Base-by-base conservation (phyloP, 2,888 invertebrate species). In the Dioctria linearis region DNA sequence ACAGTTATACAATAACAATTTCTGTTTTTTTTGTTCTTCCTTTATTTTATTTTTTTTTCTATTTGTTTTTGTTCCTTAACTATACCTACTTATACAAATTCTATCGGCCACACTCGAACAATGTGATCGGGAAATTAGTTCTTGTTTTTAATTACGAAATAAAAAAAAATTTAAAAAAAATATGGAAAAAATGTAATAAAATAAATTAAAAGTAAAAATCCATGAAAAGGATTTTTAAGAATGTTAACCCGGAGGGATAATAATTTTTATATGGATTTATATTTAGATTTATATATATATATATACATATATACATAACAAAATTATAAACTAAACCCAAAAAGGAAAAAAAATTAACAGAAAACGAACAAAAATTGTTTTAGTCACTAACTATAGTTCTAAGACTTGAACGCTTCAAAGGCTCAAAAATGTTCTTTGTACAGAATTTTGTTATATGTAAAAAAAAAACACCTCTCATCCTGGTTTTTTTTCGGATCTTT, bases 201-300 rank as follows among this genome's bases (percentile, higher is more conserved):
- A 43, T 51, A 42, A 43, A 75, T 25, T 25, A 51, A 67, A 80
- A 78, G 43, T 25, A 25, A 69, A 78, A 66, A 57, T 78, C 78
- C 66, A 8, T 43, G 59, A 4, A 39, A 25, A 42, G 61, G 76
- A 78, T 63, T 66, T 80, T 78, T 69, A 80, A 80, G 80, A 82
- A 80, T 80, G 82, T 83, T 83, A 82, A 82, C 81, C 82, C 80
- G 66, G 61, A 81, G 83, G 83, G 82, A 83, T 83, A 83, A 83
- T 83, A 83, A 83, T 83, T 82, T 83, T 83, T 83, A 83, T 83
- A 83, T 83, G 83, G 73, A 83, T 83, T 83, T 83, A 83, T 82
- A 83, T 80, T 78, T 80, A 76, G 61, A 76, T 73, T 73, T 78
- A 78, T 80, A 76, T 46, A 73, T 73, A 51, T 61, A 25, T 76